Evolutionary conservation across 2,888 invertebrate species (phyloP), one percentile per base, ranked within the genome.

Genomic region (Leucophenga maculata): DNA sequence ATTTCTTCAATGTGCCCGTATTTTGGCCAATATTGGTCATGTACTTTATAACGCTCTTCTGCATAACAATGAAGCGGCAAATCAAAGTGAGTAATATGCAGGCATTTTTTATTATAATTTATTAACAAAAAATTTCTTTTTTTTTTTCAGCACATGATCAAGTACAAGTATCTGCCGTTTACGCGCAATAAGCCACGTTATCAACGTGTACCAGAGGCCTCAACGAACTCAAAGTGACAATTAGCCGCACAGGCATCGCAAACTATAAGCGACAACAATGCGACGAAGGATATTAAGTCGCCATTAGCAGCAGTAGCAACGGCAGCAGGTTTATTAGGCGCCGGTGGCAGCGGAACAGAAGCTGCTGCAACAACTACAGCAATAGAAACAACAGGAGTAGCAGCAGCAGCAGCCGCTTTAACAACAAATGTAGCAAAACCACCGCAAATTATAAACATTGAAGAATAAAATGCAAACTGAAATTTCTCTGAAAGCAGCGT

Each of bases 21-120:
- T 99, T 99, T 90, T 99, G 99, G 99, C 99, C 99, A 72, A 99
- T 99, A 85, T 92, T 99, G 88, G 98, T 99, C 85, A 97, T 99
- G 95, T 99, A 99, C 90, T 99, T 99, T 90, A 95, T 99, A 87
- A 97, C 98, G 70, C 91, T 99, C 79, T 97, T 99, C 90, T 95
- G 97, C 90, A 96, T 99, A 87, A 99, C 99, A 70, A 99, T 99
- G 99, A 99, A 99, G 90, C 93, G 98, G 86, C 99, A 99, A 91
- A 99, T 99, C 85, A 98, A 95, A 94, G 98, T 98, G 89, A 91
- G 70, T n/a, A n/a, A n/a, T n/a, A n/a, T 57, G 18, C 18, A 18
- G 1, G 9, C 18, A 3, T 57, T 22, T 22, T 11, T 57, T 1
- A 2, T 13, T 57, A 26, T 68, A 39, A 48, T 69, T 54, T 48